These are phyloP conservation scores for Thalassarche chlororhynchos DNA, from an alignment of 2,113 vertebrate species.

Conservation along the genomic window DNA sequence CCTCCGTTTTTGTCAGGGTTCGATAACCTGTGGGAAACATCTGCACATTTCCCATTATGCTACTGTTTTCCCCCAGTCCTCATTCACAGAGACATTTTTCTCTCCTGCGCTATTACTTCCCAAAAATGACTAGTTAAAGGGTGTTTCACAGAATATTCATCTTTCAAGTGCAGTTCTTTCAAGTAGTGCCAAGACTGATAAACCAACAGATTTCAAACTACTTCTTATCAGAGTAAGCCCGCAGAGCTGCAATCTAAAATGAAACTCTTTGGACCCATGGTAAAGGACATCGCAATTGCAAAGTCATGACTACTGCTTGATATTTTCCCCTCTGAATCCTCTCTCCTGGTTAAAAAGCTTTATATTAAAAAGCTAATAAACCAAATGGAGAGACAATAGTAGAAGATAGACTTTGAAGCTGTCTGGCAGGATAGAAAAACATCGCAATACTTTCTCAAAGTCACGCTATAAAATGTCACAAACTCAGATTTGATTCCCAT, in stretches of 20 bases:
- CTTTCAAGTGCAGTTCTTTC: conserved; percentile 32
- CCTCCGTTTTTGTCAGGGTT: neutral
- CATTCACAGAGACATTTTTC: conserved; percentile 19
- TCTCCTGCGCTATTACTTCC: conserved; percentile 7
- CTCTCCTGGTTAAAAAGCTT: neutral
- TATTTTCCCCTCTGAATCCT: neutral
- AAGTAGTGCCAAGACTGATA: conserved; percentile 41
- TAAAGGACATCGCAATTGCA: neutral
- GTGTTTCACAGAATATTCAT: conserved; percentile 41
- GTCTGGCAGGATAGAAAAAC: neutral
- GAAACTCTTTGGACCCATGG: neutral
- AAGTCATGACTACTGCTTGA: neutral
- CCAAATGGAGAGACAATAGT: neutral
- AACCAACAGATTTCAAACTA: conserved; percentile 23
- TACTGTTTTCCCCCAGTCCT: neutral
- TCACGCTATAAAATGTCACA: neutral
- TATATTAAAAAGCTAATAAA: neutral
- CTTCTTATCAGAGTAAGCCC: neutral
- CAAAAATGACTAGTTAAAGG: conserved; percentile 13
- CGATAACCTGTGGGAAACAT: neutral
- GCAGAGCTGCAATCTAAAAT: conserved; percentile 15
- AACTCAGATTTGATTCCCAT: neutral
- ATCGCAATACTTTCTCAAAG: neutral
- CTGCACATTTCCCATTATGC: neutral
- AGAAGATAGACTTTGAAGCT: neutral